Evolutionary conservation across 2,797 vertebrate species (phyloP).

Genomic region (Notamacropus eugenii): DNA sequence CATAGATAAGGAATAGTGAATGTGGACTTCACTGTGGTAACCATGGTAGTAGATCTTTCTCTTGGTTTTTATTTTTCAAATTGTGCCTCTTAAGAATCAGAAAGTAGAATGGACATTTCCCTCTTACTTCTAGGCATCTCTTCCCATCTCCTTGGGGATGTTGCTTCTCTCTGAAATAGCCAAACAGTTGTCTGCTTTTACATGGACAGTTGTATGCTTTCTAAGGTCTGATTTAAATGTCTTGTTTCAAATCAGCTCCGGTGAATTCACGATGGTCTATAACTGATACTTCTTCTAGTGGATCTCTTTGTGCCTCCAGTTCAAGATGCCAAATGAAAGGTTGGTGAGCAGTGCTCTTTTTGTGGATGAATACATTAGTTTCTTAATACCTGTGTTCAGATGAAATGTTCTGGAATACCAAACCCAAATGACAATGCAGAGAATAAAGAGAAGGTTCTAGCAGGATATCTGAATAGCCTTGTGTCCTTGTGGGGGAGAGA

Average conservation of each 20-base stretch:
- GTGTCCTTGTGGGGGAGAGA: neutral
- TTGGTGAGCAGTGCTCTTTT: neutral
- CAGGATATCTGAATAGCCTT: neutral
- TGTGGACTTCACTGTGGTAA: neutral
- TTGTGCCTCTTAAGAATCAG: neutral
- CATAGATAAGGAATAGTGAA: neutral
- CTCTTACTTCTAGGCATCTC: neutral
- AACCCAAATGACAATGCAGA: conserved; percentile 11
- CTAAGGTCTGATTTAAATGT: neutral
- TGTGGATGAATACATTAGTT: neutral
- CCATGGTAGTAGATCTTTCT: neutral
- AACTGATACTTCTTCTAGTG: neutral
- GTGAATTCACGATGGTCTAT: neutral
- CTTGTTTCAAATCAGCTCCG: neutral
- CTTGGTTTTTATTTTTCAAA: neutral
- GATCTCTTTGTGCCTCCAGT: neutral
- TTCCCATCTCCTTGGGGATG: neutral
- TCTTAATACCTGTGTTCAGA: conserved; percentile 12
- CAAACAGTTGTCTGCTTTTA: neutral
- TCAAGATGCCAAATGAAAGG: neutral
- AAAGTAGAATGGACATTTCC: neutral
- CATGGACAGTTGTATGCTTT: neutral
- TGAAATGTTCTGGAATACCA: conserved; percentile 45
- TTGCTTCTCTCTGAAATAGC: neutral
- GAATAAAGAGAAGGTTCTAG: neutral